Conservation (phyloP, 1,140 invertebrate species). For the Tachypleus tridentatus region DNA sequence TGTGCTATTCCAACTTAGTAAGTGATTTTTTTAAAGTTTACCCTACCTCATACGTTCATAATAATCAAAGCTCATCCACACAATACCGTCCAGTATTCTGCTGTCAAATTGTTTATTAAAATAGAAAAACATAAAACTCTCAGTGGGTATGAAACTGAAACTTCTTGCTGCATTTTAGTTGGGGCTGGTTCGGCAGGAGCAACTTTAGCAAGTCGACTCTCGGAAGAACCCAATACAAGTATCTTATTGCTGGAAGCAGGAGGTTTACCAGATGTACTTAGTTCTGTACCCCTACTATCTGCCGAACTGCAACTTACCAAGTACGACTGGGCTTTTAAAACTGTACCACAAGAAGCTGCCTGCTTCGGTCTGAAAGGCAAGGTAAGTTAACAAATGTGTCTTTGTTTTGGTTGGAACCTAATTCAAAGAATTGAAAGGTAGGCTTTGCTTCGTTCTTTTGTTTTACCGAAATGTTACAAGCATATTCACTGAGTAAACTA, state of each 20-base stretch:
- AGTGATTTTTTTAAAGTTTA: no score
- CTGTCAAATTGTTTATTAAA: no score
- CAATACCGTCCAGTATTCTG: no score
- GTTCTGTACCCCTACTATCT: slow-evolving; percentile 35
- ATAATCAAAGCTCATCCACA: no score
- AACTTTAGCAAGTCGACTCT: slow-evolving; percentile 27
- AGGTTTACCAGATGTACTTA: slow-evolving; percentile 14
- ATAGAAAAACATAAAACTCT: no score
- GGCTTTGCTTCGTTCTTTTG: background rate
- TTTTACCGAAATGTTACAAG: background rate
- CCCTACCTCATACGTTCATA: no score
- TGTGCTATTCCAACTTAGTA: no score
- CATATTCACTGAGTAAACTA: background rate
- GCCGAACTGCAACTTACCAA: slow-evolving; percentile 72
- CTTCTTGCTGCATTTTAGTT: slow-evolving; percentile 2
- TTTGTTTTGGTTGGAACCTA: background rate
- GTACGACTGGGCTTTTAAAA: slow-evolving; percentile 85
- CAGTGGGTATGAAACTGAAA: no score
- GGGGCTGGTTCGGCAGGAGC: slow-evolving; percentile 27
- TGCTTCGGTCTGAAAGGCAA: slow-evolving; percentile 53
- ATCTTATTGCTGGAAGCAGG: slow-evolving; percentile 31
- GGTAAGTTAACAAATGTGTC: slow-evolving; percentile 25
- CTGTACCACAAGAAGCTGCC: slow-evolving; percentile 66
- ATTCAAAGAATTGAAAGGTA: background rate
- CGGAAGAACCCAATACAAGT: slow-evolving; percentile 22